These are phyloP conservation scores for Malacoctenus gilli DNA, from an alignment of 2,797 vertebrate genomes.

Conservation along the genomic window DNA sequence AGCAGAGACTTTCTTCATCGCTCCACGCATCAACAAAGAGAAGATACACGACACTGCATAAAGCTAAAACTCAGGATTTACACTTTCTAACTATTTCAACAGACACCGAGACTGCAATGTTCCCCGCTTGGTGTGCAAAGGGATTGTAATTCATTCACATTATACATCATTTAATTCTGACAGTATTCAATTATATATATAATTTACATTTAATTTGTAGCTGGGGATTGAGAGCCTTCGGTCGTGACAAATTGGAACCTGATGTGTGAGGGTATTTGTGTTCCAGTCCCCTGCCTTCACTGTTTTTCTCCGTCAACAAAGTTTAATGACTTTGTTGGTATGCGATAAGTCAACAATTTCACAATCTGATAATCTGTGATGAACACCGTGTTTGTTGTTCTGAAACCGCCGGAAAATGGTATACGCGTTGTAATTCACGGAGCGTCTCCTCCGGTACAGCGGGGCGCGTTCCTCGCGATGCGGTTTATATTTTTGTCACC, in stretches of 20 bases:
- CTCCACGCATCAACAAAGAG: too few relatives aligned
- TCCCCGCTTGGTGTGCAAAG: background rate
- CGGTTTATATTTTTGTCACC: slow-evolving; percentile 43
- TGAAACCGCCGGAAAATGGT: slow-evolving; percentile 18
- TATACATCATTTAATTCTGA: background rate
- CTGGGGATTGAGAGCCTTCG: background rate
- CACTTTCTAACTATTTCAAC: too few relatives aligned
- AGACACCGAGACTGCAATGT: too few relatives aligned
- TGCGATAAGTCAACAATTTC: slow-evolving; percentile 35
- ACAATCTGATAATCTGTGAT: slow-evolving; percentile 46
- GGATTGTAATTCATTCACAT: background rate
- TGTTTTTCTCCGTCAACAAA: slow-evolving; percentile 17
- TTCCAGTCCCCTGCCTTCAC: slow-evolving; percentile 13
- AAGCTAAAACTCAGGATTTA: too few relatives aligned
- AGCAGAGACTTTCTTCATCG: too few relatives aligned
- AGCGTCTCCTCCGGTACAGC: slow-evolving; percentile 11
- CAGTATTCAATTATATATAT: slow-evolving; percentile 13
- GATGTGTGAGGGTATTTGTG: slow-evolving; percentile 20
- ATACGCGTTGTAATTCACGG: slow-evolving; percentile 22
- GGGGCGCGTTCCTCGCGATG: slow-evolving; percentile 27
- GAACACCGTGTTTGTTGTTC: slow-evolving; percentile 27
- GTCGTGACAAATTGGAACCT: slow-evolving; percentile 22
- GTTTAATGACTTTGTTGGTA: slow-evolving; percentile 19
- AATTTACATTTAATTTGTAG: slow-evolving; percentile 10
- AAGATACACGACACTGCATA: too few relatives aligned